phyloP scores from a whole-genome alignment of 1,140 invertebrate genomes.

The Latrodectus geometricus region DNA sequence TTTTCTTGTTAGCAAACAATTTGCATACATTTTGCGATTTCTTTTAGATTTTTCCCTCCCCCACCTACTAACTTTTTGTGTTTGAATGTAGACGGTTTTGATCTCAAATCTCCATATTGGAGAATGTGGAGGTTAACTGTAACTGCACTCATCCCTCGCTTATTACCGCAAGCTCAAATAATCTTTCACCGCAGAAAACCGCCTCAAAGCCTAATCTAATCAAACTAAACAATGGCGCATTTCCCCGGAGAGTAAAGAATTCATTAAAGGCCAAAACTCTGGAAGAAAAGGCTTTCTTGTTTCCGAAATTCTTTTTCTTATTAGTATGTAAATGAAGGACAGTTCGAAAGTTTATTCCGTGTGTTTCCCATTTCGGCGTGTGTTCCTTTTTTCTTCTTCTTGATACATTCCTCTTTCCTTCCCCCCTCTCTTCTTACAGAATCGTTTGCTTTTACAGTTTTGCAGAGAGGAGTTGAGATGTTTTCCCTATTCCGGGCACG shows the following conservation, averaged over 20 bases:
- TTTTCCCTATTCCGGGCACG: not conserved
- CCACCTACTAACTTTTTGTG: too few relatives aligned
- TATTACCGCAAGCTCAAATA: not conserved
- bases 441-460: not conserved
- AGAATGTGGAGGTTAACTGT: not conserved
- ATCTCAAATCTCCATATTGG: not conserved
- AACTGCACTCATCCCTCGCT: not conserved
- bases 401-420: not conserved
- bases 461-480: not conserved
- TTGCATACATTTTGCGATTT: too few relatives aligned
- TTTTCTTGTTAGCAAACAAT: too few relatives aligned
- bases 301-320: not conserved
- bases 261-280: slow-evolving; percentile 4
- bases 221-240: slow-evolving; percentile 21
- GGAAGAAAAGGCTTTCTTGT: not conserved
- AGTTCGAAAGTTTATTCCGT: not conserved
- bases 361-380: not conserved
- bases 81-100: too few relatives aligned
- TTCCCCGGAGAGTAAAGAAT: slow-evolving; percentile 18
- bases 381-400: not conserved
- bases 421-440: not conserved
- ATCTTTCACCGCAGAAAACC: not conserved
- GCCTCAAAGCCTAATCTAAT: slow-evolving; percentile 19
- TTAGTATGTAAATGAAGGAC: slow-evolving; percentile 30
- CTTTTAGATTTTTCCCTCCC: too few relatives aligned